Conservation (phyloP, 2,888 invertebrate species). For the Chelonus formosanus region DNA sequence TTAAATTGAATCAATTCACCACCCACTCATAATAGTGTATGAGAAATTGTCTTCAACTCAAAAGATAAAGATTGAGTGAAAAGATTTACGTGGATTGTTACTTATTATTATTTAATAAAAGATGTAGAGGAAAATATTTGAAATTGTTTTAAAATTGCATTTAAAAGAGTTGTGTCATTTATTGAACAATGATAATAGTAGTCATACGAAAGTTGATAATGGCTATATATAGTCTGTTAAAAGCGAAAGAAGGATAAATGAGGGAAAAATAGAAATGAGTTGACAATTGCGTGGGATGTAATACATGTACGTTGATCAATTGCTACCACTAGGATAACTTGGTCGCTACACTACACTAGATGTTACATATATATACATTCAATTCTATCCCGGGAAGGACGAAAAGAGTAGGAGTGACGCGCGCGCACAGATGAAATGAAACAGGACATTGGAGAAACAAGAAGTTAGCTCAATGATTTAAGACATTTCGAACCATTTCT, state of each 20-base stretch:
- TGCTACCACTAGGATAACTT: not conserved
- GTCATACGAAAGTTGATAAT: slow-evolving; percentile 3
- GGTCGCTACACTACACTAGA: not conserved
- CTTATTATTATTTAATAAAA: too few species aligned
- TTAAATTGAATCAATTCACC: too few species aligned
- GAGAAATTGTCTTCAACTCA: too few species aligned
- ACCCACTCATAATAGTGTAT: too few species aligned
- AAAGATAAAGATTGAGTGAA: too few species aligned
- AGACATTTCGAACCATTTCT: too few species aligned
- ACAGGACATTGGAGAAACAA: not conserved
- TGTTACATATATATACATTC: not conserved
- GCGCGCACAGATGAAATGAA: slow-evolving; percentile 17
- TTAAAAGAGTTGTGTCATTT: not conserved
- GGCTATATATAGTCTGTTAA: slow-evolving; percentile 21
- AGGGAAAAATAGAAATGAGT: not conserved
- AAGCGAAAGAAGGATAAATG: not conserved
- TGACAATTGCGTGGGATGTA: not conserved
- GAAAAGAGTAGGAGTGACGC: slow-evolving; percentile 13
- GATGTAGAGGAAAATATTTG: too few species aligned
- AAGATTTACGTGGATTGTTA: too few species aligned
- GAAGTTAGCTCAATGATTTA: too few species aligned
- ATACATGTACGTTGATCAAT: slow-evolving; percentile 4
- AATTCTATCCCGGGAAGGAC: slow-evolving; percentile 12
- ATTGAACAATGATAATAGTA: slow-evolving; percentile 4
- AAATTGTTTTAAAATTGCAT: too few species aligned